Percentiles rank a stretch among this genome's conserved stretches.
phyloP scores from a whole-genome alignment of 92 coral and sea anemone species.

The Zoanthus sansibaricus region DNA sequence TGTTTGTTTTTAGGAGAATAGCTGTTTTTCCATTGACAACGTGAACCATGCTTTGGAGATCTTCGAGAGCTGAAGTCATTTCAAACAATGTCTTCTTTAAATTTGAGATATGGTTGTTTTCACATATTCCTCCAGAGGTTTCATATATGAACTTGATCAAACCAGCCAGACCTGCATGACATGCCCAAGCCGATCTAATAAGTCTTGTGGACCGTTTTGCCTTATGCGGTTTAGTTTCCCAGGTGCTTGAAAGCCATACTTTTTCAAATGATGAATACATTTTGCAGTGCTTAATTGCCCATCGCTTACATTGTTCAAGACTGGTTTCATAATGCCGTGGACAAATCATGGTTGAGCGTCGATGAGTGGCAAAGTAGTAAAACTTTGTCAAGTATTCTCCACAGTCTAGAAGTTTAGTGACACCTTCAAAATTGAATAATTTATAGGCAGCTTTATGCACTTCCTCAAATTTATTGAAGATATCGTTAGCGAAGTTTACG shows the following conservation, averaged over 20 bases:
- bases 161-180: constrained; percentile 52
- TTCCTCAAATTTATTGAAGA: not conserved
- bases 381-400: constrained; percentile 23
- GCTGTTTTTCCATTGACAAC: constrained; percentile 49
- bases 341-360: constrained; percentile 24
- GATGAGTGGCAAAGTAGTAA: constrained; percentile 17
- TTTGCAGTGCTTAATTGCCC: constrained; percentile 30
- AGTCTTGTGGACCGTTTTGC: not conserved
- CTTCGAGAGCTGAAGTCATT: constrained; percentile 11
- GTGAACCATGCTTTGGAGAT: constrained; percentile 35
- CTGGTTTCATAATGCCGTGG: constrained; percentile 19
- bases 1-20: constrained; percentile 17
- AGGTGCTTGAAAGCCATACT: constrained; percentile 26
- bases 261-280: not conserved
- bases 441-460: not conserved
- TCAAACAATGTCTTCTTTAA: constrained; percentile 23
- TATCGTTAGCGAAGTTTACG: not conserved
- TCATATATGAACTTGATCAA: constrained; percentile 24
- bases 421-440: constrained; percentile 19
- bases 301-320: constrained; percentile 36
- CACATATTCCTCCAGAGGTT: constrained; percentile 15
- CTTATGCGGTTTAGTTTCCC: not conserved
- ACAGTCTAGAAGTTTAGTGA: constrained; percentile 35
- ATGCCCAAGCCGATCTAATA: constrained; percentile 29
- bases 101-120: constrained; percentile 15